Base-by-base conservation (phyloP, 2,888 invertebrate genomes). In the Cheilosia impressa region DNA sequence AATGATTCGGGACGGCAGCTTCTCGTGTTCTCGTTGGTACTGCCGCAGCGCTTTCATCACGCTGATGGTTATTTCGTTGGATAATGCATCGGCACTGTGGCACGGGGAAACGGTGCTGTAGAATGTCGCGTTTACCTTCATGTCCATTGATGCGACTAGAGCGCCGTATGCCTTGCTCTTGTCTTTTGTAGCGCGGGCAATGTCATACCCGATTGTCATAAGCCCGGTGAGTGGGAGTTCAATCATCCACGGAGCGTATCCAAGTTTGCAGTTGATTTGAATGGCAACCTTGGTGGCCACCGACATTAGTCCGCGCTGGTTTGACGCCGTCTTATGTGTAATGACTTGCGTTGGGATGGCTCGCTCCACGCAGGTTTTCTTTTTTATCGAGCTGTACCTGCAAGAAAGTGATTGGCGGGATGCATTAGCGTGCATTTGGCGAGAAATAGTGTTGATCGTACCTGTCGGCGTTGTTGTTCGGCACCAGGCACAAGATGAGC, bases 201-300 rank as follows among this genome's bases (percentile, higher is more conserved):
- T 96, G 91, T 98, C 98, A 90, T 96, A 97, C 0, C 97, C 98
- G 15, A 96, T 93, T 0, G 97, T 95, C 97, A 98, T 97, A 4
- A 96, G 92, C 22, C 93, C 93, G 1, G 91, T 91, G 0, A 95
- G 88, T 0, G 97, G 97, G 38, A 96, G 93, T 0, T 94, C 93
- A 0, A 97, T 94, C 9, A 94, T 93, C 98, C 98, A 98, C 0
- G 98, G 97, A 0, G 96, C 96, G 1, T 98, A 98, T 0, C 98
- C 99, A 45, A 98, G 91, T 93, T 99, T 99, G 90, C 97, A 97
- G 91, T 97, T 97, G 68, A 99, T 94, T 91, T 99, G 99, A 55
- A 99, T 96, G 0, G 96, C 97, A 0, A 99, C 95, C 93, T 99
- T 99, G 0, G 98, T 98, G 0, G 97, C 97, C 53, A 98, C 96